Base-by-base conservation (phyloP, 2,797 vertebrate genomes). In the Squalus acanthias region DNA sequence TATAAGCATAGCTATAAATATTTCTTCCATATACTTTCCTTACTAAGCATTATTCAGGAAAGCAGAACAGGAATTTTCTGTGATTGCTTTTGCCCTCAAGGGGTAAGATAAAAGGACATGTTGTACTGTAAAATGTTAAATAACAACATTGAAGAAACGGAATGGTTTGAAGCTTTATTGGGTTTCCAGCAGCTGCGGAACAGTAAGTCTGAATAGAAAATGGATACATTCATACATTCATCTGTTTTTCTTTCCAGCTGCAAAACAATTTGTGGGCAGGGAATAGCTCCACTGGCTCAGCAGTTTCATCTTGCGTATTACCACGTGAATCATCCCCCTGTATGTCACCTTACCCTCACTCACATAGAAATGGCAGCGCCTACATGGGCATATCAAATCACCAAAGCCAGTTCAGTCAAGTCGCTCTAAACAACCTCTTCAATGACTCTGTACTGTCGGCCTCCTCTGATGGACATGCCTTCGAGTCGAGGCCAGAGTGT, bases 361-460 rank as follows among this genome's bases (percentile, higher is more conserved):
- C 99, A 63, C 98, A 99, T 0, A 98, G 99, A 93, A 98, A 98
- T 69, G 99, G 99, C 97, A 99, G 99, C 97, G 98, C 98, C 97
- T 99, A 99, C 96, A 98, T 99, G 96, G 98, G 99, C 96, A 99
- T 99, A 97, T 98, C 99, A 96, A 99, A 98, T 97, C 99, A 99
- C 97, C 99, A 99, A 98, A 99, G 99, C 97, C 99, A 99, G 97
- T 99, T 99, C 70, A 98, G 98, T 96, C 99, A 99, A 0, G 97
- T 99, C 96, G 98, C 99, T 96, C 98, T 99, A 97, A 99, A 99
- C 97, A 99, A 99, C 98, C 99, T 99, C 98, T 99, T 99, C 96
- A 98, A 99, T 89, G 99, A 99, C 98, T 99, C 99, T 8, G 98
- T 99, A 97, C 98, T 99, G 96, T 97, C 98, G 88, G 98, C 99